phyloP scores from a whole-genome alignment of 2,888 invertebrate genomes.

The Conomelus anceps region DNA sequence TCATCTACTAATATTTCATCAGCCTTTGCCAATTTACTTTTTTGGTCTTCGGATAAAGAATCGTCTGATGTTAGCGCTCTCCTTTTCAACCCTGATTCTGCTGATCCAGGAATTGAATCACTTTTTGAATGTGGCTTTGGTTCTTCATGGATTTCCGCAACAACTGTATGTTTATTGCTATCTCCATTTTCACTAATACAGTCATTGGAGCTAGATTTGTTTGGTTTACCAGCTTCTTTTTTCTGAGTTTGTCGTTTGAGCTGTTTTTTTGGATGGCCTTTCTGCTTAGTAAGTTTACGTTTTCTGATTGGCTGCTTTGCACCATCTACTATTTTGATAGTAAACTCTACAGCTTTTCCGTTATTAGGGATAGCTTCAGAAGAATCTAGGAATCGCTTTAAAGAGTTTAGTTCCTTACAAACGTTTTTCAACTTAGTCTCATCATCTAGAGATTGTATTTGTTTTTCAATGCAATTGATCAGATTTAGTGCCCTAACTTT shows the following conservation, averaged over 20 bases:
- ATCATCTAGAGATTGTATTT: not conserved
- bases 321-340: not conserved
- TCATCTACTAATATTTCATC: not conserved
- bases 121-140: not conserved
- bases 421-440: not conserved
- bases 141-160: not conserved
- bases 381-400: not conserved
- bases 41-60: not conserved
- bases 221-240: not conserved
- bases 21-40: not conserved
- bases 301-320: not conserved
- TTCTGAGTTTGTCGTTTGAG: not conserved
- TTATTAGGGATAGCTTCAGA: not conserved
- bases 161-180: not conserved
- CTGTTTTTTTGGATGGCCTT: not conserved
- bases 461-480: not conserved
- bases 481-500: not conserved
- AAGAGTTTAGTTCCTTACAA: not conserved
- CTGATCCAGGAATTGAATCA: not conserved
- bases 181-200: not conserved
- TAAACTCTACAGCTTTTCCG: not conserved
- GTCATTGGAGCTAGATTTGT: not conserved
- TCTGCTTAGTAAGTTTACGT: not conserved
- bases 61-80: not conserved
- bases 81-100: not conserved